Percentiles rank a stretch among this genome's conserved stretches.
phyloP scores from a whole-genome alignment of 1,140 invertebrate genomes.

The Periplaneta americana region DNA sequence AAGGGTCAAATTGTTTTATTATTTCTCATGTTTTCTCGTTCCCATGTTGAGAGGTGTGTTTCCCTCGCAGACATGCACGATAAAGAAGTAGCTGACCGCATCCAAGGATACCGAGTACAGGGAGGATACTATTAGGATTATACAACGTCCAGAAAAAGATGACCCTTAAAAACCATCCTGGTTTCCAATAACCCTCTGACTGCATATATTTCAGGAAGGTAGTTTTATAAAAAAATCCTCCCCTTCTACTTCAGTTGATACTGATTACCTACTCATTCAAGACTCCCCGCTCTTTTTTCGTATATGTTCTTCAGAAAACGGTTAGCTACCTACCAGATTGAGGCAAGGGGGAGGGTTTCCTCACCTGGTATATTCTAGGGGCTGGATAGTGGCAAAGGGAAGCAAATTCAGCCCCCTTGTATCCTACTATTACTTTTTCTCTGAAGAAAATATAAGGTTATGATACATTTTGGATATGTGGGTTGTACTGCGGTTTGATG shows the following conservation, averaged over 20 bases:
- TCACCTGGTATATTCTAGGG: background rate
- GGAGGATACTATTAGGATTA: background rate
- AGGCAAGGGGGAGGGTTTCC: background rate
- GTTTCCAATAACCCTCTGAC: background rate
- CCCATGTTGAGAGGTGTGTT: background rate
- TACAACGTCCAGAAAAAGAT: background rate
- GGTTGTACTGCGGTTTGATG: background rate
- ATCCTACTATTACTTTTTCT: background rate
- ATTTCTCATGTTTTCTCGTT: no score
- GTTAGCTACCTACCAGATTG: background rate
- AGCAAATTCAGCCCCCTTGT: background rate
- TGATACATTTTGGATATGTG: background rate
- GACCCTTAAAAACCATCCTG: background rate
- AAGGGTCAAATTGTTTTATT: background rate
- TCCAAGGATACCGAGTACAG: background rate
- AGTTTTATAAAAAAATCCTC: background rate
- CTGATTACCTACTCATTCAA: background rate
- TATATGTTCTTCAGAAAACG: background rate
- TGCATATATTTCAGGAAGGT: background rate
- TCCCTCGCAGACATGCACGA: background rate
- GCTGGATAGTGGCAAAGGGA: background rate
- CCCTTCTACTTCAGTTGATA: no score
- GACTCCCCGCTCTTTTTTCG: background rate
- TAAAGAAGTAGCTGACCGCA: background rate
- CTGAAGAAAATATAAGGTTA: background rate